A percentile compares a stretch with the other conserved stretches of the same genome.
Conservation (phyloP, 2,113 vertebrate species). For the Leptocoma aspasia region DNA sequence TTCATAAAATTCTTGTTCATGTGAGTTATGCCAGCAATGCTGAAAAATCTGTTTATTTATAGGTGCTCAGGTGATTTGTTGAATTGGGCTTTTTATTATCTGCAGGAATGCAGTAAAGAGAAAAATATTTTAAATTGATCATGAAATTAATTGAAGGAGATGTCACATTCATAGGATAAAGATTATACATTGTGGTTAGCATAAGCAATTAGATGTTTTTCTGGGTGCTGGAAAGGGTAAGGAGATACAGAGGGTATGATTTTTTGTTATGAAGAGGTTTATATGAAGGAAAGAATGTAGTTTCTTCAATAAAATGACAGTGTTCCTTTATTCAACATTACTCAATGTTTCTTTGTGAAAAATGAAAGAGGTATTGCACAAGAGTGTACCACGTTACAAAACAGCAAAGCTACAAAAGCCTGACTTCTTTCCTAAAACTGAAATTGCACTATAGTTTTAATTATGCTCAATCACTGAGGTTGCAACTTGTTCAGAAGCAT, state of each 20-base stretch:
- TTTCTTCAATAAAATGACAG: neutral
- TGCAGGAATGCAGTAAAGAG: neutral
- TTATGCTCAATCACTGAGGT: neutral
- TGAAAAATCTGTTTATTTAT: neutral
- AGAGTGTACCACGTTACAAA: neutral
- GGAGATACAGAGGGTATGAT: neutral
- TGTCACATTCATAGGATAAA: neutral
- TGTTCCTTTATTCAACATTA: neutral
- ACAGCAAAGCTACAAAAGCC: neutral
- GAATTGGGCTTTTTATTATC: neutral
- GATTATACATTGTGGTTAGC: neutral
- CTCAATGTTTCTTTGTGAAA: neutral
- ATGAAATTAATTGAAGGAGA: neutral
- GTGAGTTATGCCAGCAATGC: neutral
- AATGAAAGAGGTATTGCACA: neutral
- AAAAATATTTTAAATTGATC: neutral
- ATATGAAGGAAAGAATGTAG: neutral
- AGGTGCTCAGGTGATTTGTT: neutral
- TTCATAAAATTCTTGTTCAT: neutral
- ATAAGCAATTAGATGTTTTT: neutral
- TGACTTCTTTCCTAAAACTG: neutral
- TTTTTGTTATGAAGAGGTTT: neutral
- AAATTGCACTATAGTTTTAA: constrained; percentile 52
- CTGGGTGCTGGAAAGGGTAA: neutral
- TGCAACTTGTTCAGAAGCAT: constrained; percentile 8